A percentile compares a stretch with the other conserved stretches of the same genome.
These are phyloP conservation scores for Entelurus aequoreus DNA, from an alignment of 2,113 vertebrate genomes.

Conservation along the genomic window DNA sequence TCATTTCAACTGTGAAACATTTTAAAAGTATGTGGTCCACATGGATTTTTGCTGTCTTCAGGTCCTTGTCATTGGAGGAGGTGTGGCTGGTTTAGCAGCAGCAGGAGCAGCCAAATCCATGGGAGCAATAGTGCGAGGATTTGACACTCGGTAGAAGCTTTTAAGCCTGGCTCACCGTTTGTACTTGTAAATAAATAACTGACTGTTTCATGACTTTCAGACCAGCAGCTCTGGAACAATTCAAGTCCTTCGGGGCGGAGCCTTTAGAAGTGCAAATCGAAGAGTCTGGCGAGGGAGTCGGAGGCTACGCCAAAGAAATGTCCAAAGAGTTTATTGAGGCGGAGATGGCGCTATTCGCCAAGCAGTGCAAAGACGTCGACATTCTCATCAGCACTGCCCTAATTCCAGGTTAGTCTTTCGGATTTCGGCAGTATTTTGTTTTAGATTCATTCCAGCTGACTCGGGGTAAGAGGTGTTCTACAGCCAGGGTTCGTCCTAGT, in stretches of 20 bases:
- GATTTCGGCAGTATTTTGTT: neutral
- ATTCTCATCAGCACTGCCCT: slow-evolving; percentile 68
- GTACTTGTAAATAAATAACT: neutral
- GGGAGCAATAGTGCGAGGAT: slow-evolving; percentile 77
- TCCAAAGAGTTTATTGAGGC: slow-evolving; percentile 74
- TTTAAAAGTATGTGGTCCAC: neutral
- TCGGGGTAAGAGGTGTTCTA: neutral
- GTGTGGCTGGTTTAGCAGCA: slow-evolving; percentile 76
- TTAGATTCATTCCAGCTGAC: neutral
- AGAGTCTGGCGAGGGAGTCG: slow-evolving; percentile 71
- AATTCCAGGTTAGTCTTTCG: slow-evolving; percentile 66
- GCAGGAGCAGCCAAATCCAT: slow-evolving; percentile 80
- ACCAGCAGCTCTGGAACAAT: slow-evolving; percentile 72
- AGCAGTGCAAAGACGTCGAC: slow-evolving; percentile 70
- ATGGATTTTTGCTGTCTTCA: slow-evolving; percentile 28
- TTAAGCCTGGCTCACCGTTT: neutral
- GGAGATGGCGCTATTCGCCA: slow-evolving; percentile 71
- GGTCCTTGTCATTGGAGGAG: slow-evolving; percentile 79
- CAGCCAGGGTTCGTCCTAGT: no score
- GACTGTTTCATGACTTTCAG: slow-evolving; percentile 30
- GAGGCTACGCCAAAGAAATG: slow-evolving; percentile 75
- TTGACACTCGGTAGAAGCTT: slow-evolving; percentile 71
- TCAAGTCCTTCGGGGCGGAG: slow-evolving; percentile 75
- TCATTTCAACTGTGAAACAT: neutral
- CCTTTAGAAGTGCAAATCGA: slow-evolving; percentile 64